Evolutionary conservation across 2,797 vertebrate genomes (phyloP).

Genomic region (Capromys pilorides): DNA sequence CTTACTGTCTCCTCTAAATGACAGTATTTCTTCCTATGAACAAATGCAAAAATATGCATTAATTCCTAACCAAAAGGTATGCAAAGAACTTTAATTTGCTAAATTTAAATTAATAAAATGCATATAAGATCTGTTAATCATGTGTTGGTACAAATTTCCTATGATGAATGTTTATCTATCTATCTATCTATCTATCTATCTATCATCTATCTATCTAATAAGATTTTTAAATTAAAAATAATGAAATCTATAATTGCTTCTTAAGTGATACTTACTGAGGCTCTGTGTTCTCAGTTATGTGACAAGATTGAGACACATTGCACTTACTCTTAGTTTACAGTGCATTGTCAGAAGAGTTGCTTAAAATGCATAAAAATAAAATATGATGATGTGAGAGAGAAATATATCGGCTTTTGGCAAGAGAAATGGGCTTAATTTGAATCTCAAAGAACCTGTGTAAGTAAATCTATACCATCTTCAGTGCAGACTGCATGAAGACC

Average conservation of each 20-base stretch:
- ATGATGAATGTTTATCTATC: not conserved
- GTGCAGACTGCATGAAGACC: not conserved
- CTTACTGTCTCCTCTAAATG: conserved; percentile 40
- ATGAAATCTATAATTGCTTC: not conserved
- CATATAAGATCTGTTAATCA: not conserved
- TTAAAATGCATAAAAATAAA: not conserved
- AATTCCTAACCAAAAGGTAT: not conserved
- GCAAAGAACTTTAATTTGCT: conserved; percentile 14
- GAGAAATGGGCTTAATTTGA: not conserved
- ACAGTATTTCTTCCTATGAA: conserved; percentile 5
- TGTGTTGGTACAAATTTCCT: not conserved
- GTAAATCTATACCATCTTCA: not conserved
- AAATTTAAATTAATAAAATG: conserved; percentile 16
- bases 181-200: too few relatives aligned
- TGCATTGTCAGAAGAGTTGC: conserved; percentile 1
- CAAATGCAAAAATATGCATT: conserved; percentile 11
- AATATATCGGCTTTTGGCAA: not conserved
- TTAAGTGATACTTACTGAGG: not conserved
- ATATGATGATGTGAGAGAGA: not conserved
- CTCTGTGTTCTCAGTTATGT: not conserved
- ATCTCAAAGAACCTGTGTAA: not conserved
- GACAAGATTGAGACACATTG: not conserved
- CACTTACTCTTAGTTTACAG: not conserved
- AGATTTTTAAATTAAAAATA: not conserved
- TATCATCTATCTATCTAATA: too few relatives aligned